Evolutionary conservation across 2,888 invertebrate species (phyloP), one percentile per base, ranked within the genome.

Genomic region (Agriotes lineatus): DNA sequence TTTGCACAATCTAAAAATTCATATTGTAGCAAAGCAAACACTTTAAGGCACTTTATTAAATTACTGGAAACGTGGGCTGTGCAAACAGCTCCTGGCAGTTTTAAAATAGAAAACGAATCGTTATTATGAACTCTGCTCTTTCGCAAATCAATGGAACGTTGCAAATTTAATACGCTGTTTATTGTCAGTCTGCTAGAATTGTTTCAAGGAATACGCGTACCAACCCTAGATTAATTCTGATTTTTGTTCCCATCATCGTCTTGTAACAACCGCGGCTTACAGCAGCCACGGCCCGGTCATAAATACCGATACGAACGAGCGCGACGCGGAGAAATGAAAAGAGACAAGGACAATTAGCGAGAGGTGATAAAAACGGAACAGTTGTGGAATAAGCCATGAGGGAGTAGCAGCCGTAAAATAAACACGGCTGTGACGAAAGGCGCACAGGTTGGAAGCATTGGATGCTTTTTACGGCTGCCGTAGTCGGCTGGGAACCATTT

Each of bases 361-460:
- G 57, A 64, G 66, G 60, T 70, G 62, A 70, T 70, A 70, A 70
- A 70, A 70, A 70, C 42, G 62, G 56, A 57, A 70, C 70, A 67
- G 61, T 70, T 62, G 67, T 50, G 62, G 48, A 67, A 67, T 70
- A 70, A 70, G 70, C 62, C 67, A 61, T 61, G 56, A 61, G 69
- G 69, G 69, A 69, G 66, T 61, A 61, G 56, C 57, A 56, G 48
- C 61, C 62, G 67, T 70, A 64, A 67, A 70, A 70, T 70, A 67
- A 70, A 70, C 70, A 63, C 67, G 14, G 59, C 60, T 52, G 66
- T 56, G 70, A 70, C 64, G 67, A 66, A 67, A 59, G 39, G 48
- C 54, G 16, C 63, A 57, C 62, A 50, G 58, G 56, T 62, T 57
- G 54, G 48, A 67, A 58, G 42, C 61, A 19, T 19, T 50, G 48